Base-by-base conservation (phyloP, 2,888 invertebrate genomes). In the Anagyrus pseudococci region DNA sequence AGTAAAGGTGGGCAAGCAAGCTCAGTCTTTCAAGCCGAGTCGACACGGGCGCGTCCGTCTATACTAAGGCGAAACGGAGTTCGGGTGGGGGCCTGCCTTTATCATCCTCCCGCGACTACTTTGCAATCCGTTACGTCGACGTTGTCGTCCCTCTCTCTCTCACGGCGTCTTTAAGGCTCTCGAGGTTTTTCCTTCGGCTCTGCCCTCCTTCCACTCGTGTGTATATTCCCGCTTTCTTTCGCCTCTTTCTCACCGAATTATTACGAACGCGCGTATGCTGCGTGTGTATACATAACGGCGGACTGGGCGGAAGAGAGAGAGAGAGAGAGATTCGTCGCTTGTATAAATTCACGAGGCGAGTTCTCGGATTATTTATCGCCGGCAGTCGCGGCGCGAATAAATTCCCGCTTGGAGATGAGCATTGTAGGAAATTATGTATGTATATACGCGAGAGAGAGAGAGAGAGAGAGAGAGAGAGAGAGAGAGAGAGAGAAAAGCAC, bases 361-460 rank as follows among this genome's bases (percentile, higher is more conserved):
- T 50, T 26, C 23, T 40, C 23, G 52, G 56, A 62, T 57, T 62
- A 62, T 62, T 62, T 57, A 62, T 62, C 23, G 48, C 43, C 58
- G 17, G 23, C 29, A 19, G 40, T 40, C 52, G 47, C 17, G 19
- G 19, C 6, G 43, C 49, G 58, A 63, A 55, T 63, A 58, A 55
- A 58, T 58, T 58, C 50, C 26, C 29, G 37, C 56, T 46, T 26
- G 29, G 52, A 25, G 49, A 58, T 54, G 52, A 58, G 53, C 47
- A 62, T 62, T 62, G 57, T 62, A 7, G 29, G 49, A 50, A 62
- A 57, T 62, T 57, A 53, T 59, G 55, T 55, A 44, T 40, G 58
- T 43, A 17, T 43, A 49, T 53, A 48, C 37, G 53, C 58, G 44
- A n/a, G 29, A 20, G 29, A 47, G 41, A 41, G 26, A 47, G 41